A percentile compares a stretch with the other conserved stretches of the same genome.
phyloP scores from a whole-genome alignment of 2,113 vertebrate species.

The Pygoscelis adeliae region DNA sequence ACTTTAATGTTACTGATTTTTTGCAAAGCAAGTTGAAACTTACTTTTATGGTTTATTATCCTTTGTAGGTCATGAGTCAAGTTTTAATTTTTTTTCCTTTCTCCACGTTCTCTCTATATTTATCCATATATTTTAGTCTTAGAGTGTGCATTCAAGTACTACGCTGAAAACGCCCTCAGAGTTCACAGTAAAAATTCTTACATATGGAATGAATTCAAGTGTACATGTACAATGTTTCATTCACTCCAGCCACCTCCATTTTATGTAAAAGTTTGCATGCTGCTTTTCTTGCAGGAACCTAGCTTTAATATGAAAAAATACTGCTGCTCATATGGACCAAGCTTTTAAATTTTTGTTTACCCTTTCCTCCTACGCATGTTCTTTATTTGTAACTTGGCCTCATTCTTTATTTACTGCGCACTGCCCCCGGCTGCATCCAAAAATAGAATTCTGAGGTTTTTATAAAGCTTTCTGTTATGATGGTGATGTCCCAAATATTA shows the following conservation, averaged over 20 bases:
- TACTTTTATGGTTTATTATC: not conserved
- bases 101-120: not conserved
- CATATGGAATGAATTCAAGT: not conserved
- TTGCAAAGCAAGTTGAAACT: not conserved
- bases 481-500: not conserved
- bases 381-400: slow-evolving; percentile 48
- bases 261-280: not conserved
- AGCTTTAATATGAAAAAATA: not conserved
- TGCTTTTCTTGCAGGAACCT: not conserved
- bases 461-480: not conserved
- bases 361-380: not conserved
- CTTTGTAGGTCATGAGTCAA: not conserved
- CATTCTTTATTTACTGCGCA: not conserved
- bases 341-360: not conserved
- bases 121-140: not conserved
- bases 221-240: not conserved
- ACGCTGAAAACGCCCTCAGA: not conserved
- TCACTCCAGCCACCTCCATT: not conserved
- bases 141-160: not conserved
- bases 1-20: not conserved
- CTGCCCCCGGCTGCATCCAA: not conserved
- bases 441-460: slow-evolving; percentile 7
- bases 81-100: not conserved
- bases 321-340: not conserved
- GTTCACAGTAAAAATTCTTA: not conserved